Conservation (phyloP, 2,113 vertebrate genomes). For the Proterorhinus semilunaris region DNA sequence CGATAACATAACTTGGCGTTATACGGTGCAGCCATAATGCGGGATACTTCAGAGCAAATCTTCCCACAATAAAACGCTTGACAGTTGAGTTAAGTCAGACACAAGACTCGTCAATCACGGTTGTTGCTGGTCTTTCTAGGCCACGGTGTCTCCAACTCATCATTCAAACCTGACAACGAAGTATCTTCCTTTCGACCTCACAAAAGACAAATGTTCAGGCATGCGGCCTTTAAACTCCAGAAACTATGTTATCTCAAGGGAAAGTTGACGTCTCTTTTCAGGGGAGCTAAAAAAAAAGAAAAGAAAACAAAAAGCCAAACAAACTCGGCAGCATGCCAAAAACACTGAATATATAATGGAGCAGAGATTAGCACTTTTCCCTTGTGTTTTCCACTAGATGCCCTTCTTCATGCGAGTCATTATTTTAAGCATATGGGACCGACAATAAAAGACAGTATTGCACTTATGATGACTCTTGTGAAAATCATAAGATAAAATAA, state of each 20-base stretch:
- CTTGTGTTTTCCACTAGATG: too few relatives aligned
- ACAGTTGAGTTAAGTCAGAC: neutral
- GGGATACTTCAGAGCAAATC: neutral
- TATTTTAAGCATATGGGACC: too few relatives aligned
- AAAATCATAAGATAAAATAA: too few relatives aligned
- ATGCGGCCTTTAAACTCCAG: slow-evolving; percentile 13
- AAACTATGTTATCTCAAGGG: neutral
- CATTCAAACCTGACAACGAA: neutral
- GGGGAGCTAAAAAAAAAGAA: neutral
- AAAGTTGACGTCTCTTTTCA: neutral
- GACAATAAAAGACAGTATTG: too few relatives aligned
- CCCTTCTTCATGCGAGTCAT: too few relatives aligned
- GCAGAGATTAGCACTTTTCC: too few relatives aligned
- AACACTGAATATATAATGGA: neutral
- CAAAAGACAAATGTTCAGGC: slow-evolving; percentile 9
- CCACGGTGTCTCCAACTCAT: neutral
- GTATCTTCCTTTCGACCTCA: slow-evolving; percentile 5
- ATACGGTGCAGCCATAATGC: too few relatives aligned
- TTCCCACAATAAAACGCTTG: neutral
- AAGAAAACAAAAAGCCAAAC: neutral
- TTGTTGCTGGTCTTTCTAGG: neutral
- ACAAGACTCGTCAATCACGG: neutral
- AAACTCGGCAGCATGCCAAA: neutral
- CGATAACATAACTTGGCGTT: too few relatives aligned
- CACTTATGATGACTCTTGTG: too few relatives aligned